Base-by-base conservation (phyloP, 2,113 vertebrate genomes). In the Hippoglossus stenolepis region DNA sequence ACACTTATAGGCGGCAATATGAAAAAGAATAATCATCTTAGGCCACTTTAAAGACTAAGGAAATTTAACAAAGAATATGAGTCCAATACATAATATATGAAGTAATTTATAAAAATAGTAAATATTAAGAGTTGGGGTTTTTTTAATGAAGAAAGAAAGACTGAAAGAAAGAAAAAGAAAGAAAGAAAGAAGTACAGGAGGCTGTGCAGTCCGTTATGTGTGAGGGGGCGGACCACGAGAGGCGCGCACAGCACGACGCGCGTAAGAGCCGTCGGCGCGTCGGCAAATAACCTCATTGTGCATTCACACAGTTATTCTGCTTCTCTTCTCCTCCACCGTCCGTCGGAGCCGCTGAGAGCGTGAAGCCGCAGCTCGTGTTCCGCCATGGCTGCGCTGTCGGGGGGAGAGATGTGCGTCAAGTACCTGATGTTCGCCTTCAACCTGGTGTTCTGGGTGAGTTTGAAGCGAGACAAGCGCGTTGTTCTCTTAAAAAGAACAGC, bases 401-500 rank as follows among this genome's bases (percentile, higher is more conserved):
- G 97, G 73, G 97, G 96, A 90, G 96, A 96, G 79, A 97, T 94
- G 90, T 98, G 97, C 89, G 94, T 98, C 91, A 98, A 98, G 85
- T 98, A 97, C 80, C 87, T 98, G 86, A 96, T 98, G 87, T 98
- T 98, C 80, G 95, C 92, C 85, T 98, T 98, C 90, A 98, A 98
- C 90, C 96, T 98, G 89, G 70, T 98, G 15, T 97, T 98, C 86
- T 98, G 97, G 97, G 97, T 99, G 85, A 97, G 97, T 93, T 49
- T 5, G 14, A 65, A 20, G 28, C 62, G 65, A 77, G 2, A 5
- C 11, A 23, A 45, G 12, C 64, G 28, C 65, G 51, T 40, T 21
- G 18, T 38, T 57, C 45, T 64, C 26, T 4, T 0, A 24, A 45
- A 28, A 28, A 28, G 21, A 18, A 63, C 21, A 60, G 61, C 24